A percentile compares a stretch with the other conserved stretches of the same genome.
Conservation (phyloP, 2,113 vertebrate species). For the Recurvirostra avosetta region DNA sequence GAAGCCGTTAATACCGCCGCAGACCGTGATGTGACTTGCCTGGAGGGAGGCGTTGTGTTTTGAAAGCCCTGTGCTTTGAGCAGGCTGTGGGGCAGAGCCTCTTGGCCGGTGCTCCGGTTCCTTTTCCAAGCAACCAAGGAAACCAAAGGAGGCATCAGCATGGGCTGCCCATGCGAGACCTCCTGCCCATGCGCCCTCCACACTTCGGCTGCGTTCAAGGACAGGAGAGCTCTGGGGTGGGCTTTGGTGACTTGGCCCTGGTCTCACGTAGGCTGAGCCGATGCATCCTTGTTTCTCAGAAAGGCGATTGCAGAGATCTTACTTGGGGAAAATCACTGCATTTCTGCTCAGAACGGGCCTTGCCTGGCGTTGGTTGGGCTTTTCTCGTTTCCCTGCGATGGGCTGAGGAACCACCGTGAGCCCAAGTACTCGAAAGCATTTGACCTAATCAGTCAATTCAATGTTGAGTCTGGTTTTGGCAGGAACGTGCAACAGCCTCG, state of each 20-base stretch:
- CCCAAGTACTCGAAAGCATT: not conserved
- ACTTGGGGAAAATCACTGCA: not conserved
- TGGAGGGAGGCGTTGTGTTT: not conserved
- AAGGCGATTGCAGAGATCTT: not conserved
- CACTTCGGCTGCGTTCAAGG: fast-evolving
- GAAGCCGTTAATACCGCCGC: not conserved
- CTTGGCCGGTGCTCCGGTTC: not conserved
- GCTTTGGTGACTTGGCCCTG: not conserved
- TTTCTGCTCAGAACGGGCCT: not conserved
- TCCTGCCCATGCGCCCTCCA: not conserved
- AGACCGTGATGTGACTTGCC: not conserved
- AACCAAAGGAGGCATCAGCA: not conserved
- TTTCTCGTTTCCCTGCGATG: not conserved
- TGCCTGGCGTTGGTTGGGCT: not conserved
- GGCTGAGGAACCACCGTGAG: not conserved
- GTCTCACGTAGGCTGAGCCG: not conserved
- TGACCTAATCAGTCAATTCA: not conserved
- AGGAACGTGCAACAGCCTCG: not conserved
- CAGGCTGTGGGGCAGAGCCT: not conserved
- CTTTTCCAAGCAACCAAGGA: not conserved
- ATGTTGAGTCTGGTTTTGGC: not conserved
- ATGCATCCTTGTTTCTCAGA: not conserved
- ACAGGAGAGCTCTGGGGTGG: not conserved
- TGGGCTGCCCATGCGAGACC: not conserved
- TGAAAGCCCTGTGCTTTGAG: not conserved